Percentiles rank a stretch among this genome's conserved stretches.
phyloP scores from a whole-genome alignment of 2,888 invertebrate species.

The Trilocha varians region DNA sequence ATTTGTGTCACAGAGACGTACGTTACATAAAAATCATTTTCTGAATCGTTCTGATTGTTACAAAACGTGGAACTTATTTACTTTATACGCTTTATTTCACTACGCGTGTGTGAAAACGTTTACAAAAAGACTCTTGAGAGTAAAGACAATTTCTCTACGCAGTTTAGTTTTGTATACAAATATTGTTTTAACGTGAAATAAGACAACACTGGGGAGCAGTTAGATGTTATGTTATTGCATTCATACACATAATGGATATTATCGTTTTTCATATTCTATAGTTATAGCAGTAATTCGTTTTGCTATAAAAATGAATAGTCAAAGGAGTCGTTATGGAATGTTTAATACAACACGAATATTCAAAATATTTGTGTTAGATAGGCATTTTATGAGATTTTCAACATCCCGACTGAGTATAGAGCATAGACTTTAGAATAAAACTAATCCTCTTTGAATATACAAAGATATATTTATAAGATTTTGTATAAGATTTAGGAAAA shows the following conservation, averaged over 20 bases:
- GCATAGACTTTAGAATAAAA: too few relatives aligned
- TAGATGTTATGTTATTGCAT: not conserved
- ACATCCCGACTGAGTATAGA: too few relatives aligned
- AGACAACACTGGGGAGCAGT: not conserved
- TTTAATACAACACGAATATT: too few relatives aligned
- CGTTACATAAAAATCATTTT: not conserved
- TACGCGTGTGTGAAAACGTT: slow-evolving; percentile 17
- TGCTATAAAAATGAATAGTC: not conserved
- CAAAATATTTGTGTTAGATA: too few relatives aligned
- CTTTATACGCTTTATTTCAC: slow-evolving; percentile 12
- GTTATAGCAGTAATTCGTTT: not conserved
- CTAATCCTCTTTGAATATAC: too few relatives aligned
- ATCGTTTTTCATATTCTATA: not conserved
- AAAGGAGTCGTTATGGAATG: too few relatives aligned
- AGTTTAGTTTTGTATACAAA: slow-evolving; percentile 16
- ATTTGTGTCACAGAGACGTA: not conserved
- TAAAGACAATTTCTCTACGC: slow-evolving; percentile 21
- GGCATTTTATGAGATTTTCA: too few relatives aligned
- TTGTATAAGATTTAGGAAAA: too few relatives aligned
- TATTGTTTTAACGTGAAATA: slow-evolving; percentile 10
- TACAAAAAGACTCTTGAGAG: slow-evolving; percentile 13
- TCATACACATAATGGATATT: not conserved
- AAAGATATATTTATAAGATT: too few relatives aligned
- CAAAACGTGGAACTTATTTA: slow-evolving; percentile 14
- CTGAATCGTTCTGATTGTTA: slow-evolving; percentile 3